phyloP scores from a whole-genome alignment of 2,888 invertebrate genomes.

The Unio delphinus region DNA sequence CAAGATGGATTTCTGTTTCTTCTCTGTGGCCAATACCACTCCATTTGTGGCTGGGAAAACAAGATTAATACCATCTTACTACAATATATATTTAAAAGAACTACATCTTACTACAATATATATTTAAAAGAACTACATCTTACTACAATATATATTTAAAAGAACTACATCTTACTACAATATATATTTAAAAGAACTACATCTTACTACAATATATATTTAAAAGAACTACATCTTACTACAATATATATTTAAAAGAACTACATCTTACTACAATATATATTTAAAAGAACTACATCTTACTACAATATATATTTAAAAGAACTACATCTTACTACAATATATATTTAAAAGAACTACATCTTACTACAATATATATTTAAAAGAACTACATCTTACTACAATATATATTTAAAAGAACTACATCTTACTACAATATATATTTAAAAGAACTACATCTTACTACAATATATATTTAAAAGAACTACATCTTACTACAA shows the following conservation, averaged over 20 bases:
- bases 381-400: neutral
- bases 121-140: neutral
- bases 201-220: no score
- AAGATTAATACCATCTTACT: slow-evolving; percentile 2
- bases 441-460: neutral
- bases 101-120: no score
- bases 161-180: no score
- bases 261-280: no score
- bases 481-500: no score
- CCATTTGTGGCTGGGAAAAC: slow-evolving; percentile 88
- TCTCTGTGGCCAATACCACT: slow-evolving; percentile 98
- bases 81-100: neutral
- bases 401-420: neutral
- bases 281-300: neutral
- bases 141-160: no score
- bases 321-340: no score
- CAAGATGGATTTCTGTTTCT: slow-evolving; percentile 96
- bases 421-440: no score
- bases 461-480: no score
- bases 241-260: neutral
- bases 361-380: no score
- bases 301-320: no score
- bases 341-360: neutral
- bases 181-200: neutral
- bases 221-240: neutral